phyloP scores from a whole-genome alignment of 2,888 invertebrate genomes.

The Biston betularia region DNA sequence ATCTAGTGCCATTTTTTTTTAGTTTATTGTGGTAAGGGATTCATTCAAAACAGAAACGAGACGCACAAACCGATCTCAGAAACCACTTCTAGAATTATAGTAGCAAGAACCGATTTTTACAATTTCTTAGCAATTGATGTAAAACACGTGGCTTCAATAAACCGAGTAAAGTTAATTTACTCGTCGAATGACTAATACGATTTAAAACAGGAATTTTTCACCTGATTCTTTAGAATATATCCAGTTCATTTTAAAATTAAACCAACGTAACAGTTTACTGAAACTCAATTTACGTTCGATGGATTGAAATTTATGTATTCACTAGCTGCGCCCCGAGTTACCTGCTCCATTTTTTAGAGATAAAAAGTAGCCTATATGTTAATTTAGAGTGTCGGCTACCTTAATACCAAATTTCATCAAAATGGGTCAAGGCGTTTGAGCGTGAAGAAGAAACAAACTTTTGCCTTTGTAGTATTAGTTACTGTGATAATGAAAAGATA shows the following conservation, averaged over 20 bases:
- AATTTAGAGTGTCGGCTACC: no score
- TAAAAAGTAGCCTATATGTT: no score
- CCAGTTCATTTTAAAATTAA: slow-evolving; percentile 14
- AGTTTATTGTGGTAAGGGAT: no score
- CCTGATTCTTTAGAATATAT: background rate
- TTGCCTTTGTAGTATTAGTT: no score
- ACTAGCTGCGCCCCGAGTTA: background rate
- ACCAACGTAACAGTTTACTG: slow-evolving; percentile 1
- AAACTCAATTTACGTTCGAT: slow-evolving; percentile 5
- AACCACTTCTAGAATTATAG: background rate
- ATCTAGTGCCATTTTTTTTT: no score
- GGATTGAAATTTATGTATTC: background rate
- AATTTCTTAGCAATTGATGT: background rate
- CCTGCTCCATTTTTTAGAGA: no score
- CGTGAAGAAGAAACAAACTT: no score
- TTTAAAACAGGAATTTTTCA: slow-evolving; percentile 5
- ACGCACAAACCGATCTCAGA: background rate
- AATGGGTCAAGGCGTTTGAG: no score
- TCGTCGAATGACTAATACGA: slow-evolving; percentile 3
- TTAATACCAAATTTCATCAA: no score
- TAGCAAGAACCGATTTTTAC: background rate
- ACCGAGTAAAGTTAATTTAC: background rate
- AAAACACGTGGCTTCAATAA: slow-evolving; percentile 13
- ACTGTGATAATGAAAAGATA: no score
- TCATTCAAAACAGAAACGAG: no score